phyloP scores from a whole-genome alignment of 2,888 invertebrate species.

The Spicauda simplicius region DNA sequence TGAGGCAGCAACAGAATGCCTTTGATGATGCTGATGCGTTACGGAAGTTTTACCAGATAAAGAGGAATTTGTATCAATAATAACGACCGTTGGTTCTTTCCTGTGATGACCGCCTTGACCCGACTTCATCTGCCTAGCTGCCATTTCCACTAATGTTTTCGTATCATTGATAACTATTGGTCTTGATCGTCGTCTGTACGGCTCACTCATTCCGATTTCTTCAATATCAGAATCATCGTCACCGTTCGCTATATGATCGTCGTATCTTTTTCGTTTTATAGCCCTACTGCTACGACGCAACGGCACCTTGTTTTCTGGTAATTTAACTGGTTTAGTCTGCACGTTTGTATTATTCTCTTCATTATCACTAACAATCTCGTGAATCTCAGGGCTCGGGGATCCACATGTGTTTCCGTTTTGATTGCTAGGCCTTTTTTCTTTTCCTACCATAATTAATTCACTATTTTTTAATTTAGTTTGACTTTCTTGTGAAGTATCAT shows the following conservation, averaged over 20 bases:
- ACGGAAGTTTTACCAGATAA: slow-evolving; percentile 86
- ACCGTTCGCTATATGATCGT: slow-evolving; percentile 80
- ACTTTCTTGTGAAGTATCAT: slow-evolving; percentile 57
- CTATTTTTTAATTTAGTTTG: slow-evolving; percentile 50
- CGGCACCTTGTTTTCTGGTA: slow-evolving; percentile 50
- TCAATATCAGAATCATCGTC: slow-evolving; percentile 87
- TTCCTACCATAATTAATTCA: slow-evolving; percentile 58
- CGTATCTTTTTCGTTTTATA: slow-evolving; percentile 83
- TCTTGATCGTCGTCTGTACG: slow-evolving; percentile 65
- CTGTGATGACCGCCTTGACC: slow-evolving; percentile 66
- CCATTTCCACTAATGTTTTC: slow-evolving; percentile 88
- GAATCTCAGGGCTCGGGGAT: slow-evolving; percentile 62
- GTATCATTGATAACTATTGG: slow-evolving; percentile 89
- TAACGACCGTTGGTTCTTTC: slow-evolving; percentile 90
- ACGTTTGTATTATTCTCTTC: slow-evolving; percentile 68
- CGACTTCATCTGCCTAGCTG: slow-evolving; percentile 78
- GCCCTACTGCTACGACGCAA: slow-evolving; percentile 68
- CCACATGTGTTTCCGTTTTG: slow-evolving; percentile 56
- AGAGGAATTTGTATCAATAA: slow-evolving; percentile 91
- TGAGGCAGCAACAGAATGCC: slow-evolving; percentile 46
- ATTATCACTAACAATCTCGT: slow-evolving; percentile 75
- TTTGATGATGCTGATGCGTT: slow-evolving; percentile 53
- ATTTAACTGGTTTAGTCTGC: slow-evolving; percentile 44
- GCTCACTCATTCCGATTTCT: slow-evolving; percentile 86
- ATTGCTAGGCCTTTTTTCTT: slow-evolving; percentile 51